Evolutionary conservation across 1,140 invertebrate species (phyloP), one percentile per base, ranked within the genome.

Genomic region (Drosophila punjabiensis): DNA sequence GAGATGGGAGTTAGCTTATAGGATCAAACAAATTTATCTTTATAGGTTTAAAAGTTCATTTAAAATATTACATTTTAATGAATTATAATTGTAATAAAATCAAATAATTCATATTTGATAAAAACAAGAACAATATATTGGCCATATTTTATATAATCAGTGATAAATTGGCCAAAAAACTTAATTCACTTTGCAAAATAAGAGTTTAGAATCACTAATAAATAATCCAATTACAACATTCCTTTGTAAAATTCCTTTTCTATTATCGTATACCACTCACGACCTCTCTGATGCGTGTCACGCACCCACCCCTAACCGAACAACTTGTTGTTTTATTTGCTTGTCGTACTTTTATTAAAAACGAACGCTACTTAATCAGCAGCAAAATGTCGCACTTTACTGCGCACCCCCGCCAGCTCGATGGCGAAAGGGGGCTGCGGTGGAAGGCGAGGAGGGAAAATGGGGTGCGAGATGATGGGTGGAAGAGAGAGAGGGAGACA

Each of bases 361-460:
- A 86, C 82, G 86, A 89, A 86, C 86, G 86, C 86, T 90, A 89
- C 86, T 85, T 89, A 89, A 89, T 89, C 86, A 89, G 86, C 86
- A 90, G 86, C 86, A 89, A 89, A 89, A 89, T 89, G 86, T 89
- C 86, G 86, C 86, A 90, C 86, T 89, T 89, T 90, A 85, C 86
- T 73, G 82, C 79, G 64, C 79, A 86, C 79, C 68, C 32, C 55
- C 64, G 37, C 47, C 20, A 52, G 11, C 48, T 28, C 4, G 11
- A 14, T 10, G 20, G 52, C 8, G 14, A 0, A 14, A 16, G 24
- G 20, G 60, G 60, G 30, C 2, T 50, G 43, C 30, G 20, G 59
- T 32, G 60, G 35, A 11, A 37, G 55, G 32, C 56, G 28, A 50
- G 35, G 43, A 13, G 30, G 39, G 45, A 28, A 58, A 58, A 56